These are phyloP conservation scores for Dromaius novaehollandiae DNA, from an alignment of 2,113 vertebrate species.

Conservation along the genomic window DNA sequence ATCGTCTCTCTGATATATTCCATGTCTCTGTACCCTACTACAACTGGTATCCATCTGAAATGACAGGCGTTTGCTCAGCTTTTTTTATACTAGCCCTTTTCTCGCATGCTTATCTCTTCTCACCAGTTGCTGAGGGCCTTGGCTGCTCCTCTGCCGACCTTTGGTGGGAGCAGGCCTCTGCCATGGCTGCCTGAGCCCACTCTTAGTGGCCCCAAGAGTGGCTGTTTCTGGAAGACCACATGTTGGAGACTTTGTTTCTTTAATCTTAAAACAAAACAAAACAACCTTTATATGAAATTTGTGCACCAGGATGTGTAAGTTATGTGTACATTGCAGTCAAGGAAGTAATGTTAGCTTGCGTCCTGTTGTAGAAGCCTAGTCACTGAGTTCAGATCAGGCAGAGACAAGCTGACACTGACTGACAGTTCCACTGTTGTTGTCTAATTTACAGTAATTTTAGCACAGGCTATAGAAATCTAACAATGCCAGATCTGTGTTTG, in stretches of 20 bases:
- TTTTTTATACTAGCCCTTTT: background rate
- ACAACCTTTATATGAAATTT: background rate
- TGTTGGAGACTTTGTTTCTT: background rate
- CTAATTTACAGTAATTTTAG: background rate
- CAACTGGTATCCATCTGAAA: background rate
- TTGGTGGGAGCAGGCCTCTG: background rate
- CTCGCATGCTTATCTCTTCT: accelerated
- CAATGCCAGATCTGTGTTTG: background rate
- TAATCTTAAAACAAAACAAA: background rate
- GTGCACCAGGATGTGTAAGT: background rate
- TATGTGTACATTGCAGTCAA: background rate
- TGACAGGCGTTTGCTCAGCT: background rate
- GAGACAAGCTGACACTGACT: background rate
- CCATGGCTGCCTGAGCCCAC: background rate
- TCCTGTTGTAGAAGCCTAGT: background rate
- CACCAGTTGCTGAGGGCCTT: background rate
- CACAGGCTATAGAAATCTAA: background rate
- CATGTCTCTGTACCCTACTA: background rate
- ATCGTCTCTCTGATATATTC: background rate
- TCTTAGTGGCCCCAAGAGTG: background rate
- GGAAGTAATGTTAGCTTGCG: background rate
- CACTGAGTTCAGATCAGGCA: background rate
- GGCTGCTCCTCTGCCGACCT: background rate
- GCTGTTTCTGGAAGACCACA: background rate
- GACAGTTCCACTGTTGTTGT: no score